Evolutionary conservation across 2,888 invertebrate species (phyloP).

Genomic region (Cerceris rybyensis): DNA sequence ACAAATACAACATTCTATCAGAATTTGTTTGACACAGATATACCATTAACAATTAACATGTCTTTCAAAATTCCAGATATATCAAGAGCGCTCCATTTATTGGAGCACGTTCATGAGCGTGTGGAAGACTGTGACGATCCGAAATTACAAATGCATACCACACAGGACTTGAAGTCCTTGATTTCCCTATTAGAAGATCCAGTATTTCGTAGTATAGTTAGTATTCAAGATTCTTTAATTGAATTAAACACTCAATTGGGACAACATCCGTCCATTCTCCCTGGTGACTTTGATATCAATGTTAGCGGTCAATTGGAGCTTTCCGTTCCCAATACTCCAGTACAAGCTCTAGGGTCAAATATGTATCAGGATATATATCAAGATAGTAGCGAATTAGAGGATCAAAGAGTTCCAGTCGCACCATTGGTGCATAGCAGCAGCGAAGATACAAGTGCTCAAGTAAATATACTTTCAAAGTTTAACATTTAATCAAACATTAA

Average conservation of each 20-base stretch:
- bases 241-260: constrained; percentile 93
- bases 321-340: constrained; percentile 77
- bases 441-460: constrained; percentile 79
- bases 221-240: constrained; percentile 94
- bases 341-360: constrained; percentile 75
- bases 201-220: constrained; percentile 94
- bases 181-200: constrained; percentile 94
- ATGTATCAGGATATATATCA: constrained; percentile 78
- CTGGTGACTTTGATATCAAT: constrained; percentile 96
- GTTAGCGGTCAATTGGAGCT: constrained; percentile 85
- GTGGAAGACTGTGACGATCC: constrained; percentile 93
- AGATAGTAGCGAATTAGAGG: constrained; percentile 85
- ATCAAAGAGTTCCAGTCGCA: constrained; percentile 90
- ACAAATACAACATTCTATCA: neutral
- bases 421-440: constrained; percentile 84
- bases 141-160: constrained; percentile 89
- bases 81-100: constrained; percentile 93
- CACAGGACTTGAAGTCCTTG: constrained; percentile 91
- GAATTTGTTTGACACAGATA: neutral
- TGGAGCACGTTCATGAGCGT: constrained; percentile 93
- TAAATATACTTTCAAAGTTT: constrained; percentile 30
- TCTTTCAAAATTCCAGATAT: constrained; percentile 85
- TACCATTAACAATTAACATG: neutral
- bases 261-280: constrained; percentile 95
- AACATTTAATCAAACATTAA: neutral